Conservation (phyloP, 2,797 vertebrate species). For the Pseudotriccus pelzelni region DNA sequence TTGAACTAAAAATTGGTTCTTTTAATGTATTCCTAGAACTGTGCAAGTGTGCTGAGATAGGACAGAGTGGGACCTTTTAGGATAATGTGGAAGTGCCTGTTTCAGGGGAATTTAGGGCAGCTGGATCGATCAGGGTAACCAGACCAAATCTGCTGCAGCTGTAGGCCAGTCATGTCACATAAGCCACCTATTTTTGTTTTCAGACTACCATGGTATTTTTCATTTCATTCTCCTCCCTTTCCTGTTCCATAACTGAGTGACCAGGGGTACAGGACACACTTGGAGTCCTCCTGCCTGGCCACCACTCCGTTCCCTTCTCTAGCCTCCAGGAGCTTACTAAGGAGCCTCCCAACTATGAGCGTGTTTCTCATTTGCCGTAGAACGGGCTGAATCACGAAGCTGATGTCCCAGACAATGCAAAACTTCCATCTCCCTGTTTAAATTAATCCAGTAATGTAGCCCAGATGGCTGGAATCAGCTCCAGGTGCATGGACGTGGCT, state of each 20-base stretch:
- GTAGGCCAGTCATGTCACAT: accelerated
- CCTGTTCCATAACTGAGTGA: not conserved
- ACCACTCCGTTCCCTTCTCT: accelerated
- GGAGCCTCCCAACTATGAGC: not conserved
- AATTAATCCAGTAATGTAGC: not conserved
- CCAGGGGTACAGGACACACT: accelerated
- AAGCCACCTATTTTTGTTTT: not conserved
- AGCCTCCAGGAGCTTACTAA: not conserved
- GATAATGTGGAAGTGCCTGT: accelerated
- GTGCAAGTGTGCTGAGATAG: not conserved
- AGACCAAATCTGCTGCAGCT: not conserved
- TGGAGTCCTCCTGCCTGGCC: not conserved
- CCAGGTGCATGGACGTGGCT: not conserved
- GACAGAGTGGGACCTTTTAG: not conserved
- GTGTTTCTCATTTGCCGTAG: not conserved
- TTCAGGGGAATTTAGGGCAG: not conserved
- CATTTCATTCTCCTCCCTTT: not conserved
- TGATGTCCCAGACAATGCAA: not conserved
- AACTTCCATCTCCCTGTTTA: not conserved
- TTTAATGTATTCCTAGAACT: accelerated
- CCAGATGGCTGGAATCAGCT: not conserved
- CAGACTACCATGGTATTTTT: not conserved
- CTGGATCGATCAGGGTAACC: not conserved
- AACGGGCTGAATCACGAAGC: not conserved
- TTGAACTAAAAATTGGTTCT: not conserved